Percentiles rank a stretch among this genome's conserved stretches.
phyloP scores from a whole-genome alignment of 2,888 invertebrate species.

The Pseudococcus longispinus region DNA sequence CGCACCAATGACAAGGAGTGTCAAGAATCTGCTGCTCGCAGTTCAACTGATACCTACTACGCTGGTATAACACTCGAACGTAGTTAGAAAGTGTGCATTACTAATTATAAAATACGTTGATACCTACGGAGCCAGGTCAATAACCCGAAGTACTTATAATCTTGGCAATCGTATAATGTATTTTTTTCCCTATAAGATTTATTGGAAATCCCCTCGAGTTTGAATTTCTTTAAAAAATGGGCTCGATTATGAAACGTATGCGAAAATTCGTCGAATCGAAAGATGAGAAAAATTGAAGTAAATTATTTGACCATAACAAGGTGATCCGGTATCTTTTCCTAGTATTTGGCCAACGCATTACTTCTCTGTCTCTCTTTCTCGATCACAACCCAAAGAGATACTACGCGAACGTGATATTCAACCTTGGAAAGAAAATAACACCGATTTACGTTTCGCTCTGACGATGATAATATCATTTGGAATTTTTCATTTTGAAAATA shows the following conservation, averaged over 20 bases:
- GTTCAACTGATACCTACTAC: not conserved
- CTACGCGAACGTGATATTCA: not conserved
- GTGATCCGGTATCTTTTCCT: slow-evolving; percentile 24
- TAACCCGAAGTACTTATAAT: not conserved
- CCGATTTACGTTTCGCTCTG: not conserved
- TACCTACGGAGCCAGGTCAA: not conserved
- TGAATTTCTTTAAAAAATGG: not conserved
- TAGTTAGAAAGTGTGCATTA: slow-evolving; percentile 2
- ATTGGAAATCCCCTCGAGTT: not conserved
- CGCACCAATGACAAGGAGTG: not conserved
- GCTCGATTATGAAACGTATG: not conserved
- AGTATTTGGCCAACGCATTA: slow-evolving; percentile 16
- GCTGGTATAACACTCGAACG: not conserved
- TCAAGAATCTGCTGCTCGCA: not conserved
- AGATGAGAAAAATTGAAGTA: not conserved
- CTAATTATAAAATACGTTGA: not conserved
- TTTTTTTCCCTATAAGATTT: not conserved
- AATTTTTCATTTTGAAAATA: not conserved
- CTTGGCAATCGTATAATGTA: not conserved
- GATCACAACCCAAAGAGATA: not conserved
- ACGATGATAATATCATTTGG: not conserved
- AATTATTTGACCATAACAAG: not conserved
- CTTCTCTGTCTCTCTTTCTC: not conserved
- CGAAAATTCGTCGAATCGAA: not conserved
- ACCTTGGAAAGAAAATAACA: slow-evolving; percentile 15